Evolutionary conservation across 2,888 invertebrate genomes (phyloP).

Genomic region (Macrophya alboannulata): DNA sequence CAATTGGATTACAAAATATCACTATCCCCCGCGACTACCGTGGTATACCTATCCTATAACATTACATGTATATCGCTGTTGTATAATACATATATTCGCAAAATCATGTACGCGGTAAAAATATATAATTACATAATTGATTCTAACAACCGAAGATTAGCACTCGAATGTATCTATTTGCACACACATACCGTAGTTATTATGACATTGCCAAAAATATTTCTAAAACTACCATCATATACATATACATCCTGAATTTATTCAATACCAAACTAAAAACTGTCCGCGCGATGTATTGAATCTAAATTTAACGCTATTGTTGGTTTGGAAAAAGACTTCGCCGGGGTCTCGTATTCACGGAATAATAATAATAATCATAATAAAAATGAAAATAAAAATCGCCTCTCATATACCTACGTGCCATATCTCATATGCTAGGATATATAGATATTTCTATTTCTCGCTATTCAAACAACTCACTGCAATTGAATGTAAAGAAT

Average conservation of each 20-base stretch:
- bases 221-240: neutral
- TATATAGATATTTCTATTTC: neutral
- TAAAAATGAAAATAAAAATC: neutral
- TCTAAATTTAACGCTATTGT: conserved; percentile 27
- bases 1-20: conserved; percentile 17
- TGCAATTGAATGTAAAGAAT: neutral
- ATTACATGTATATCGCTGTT: neutral
- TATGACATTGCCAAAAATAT: conserved; percentile 4
- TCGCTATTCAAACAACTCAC: neutral
- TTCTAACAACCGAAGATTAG: neutral
- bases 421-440: neutral
- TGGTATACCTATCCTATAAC: too few relatives aligned
- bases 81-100: neutral
- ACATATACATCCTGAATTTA: neutral
- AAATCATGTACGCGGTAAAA: neutral
- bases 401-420: neutral
- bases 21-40: neutral
- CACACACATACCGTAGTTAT: neutral
- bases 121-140: neutral
- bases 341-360: neutral
- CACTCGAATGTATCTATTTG: neutral
- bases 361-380: neutral
- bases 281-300: neutral
- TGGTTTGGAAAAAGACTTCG: conserved; percentile 4
- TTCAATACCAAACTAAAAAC: neutral